Evolutionary conservation across 1,140 invertebrate genomes (phyloP).

Genomic region (Leucophenga varia): DNA sequence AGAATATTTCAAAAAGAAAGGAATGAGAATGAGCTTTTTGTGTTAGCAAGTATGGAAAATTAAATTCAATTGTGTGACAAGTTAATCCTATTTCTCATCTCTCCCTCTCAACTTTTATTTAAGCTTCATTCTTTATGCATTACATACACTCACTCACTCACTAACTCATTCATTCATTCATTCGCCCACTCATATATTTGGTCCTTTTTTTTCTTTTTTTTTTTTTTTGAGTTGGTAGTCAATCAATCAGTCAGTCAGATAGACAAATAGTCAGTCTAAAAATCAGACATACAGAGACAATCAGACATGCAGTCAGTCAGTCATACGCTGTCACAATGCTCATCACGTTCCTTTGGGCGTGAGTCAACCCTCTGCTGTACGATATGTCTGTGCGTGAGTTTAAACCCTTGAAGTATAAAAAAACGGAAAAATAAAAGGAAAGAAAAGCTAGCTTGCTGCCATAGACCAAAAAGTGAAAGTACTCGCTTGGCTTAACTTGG

Average conservation of each 20-base stretch:
- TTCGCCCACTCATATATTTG: no score
- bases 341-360: no score
- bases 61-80: slow-evolving; percentile 56
- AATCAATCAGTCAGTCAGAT: slow-evolving; percentile 23
- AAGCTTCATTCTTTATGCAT: slow-evolving; percentile 54
- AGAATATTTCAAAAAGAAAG: no score
- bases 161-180: slow-evolving; percentile 17
- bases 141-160: slow-evolving; percentile 30
- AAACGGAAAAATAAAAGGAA: slow-evolving; percentile 39
- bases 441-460: slow-evolving; percentile 29
- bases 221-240: no score
- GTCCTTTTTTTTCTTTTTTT: no score
- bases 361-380: background rate
- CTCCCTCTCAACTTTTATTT: slow-evolving; percentile 46
- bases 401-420: no score
- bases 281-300: slow-evolving; percentile 12
- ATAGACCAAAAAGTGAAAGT: no score
- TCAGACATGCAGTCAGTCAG: background rate
- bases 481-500: background rate
- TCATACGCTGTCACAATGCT: slow-evolving; percentile 45
- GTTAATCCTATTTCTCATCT: slow-evolving; percentile 55
- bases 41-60: slow-evolving; percentile 39
- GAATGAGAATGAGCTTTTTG: no score
- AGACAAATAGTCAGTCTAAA: slow-evolving; percentile 15
- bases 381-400: no score